Evolutionary conservation across 1,140 invertebrate species (phyloP), one percentile per base, ranked within the genome.

Genomic region (Neuroterus valhalla): DNA sequence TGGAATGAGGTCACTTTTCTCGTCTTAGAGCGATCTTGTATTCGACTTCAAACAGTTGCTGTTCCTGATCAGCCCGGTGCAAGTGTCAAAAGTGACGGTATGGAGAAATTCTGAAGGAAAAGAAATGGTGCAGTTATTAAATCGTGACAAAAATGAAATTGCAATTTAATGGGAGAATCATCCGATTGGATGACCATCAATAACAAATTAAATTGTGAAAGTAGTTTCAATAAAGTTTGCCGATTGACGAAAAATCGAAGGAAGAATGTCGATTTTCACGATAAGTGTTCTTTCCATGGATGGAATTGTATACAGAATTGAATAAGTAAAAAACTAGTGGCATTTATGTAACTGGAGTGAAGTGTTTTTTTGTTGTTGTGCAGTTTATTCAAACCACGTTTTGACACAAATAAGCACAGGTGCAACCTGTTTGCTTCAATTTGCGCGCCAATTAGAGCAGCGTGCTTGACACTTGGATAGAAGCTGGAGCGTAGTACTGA

Each of bases 1-100:
- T 75, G 71, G 76, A 85, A 85, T 82, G 87, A 87, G 85, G 86
- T 87, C 84, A 84, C 83, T 82, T 82, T 81, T 80, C 75, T 85
- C 80, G 81, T 71, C 76, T 81, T 78, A 76, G 69, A 81, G 80
- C 81, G 85, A 87, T 87, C 84, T 81, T 77, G 82, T 86, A 87
- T 84, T 74, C 83, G 86, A 84, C 82, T 78, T 75, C 66, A 68
- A 68, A 66, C 79, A 87, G 86, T 88, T 82, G 88, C 85, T 89
- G 87, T 89, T 88, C 85, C 86, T 87, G 81, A 81, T 71, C 76
- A 79, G 76, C 74, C 73, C 76, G 45, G 71, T 66, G 48, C 70
- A 70, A 50, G 66, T 68, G 75, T 52, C 31, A 67, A 73, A 48
- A 45, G 46, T 50, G 55, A 46, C 21, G 21, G 4, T 4, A 62